Conservation (phyloP, 2,797 vertebrate species). For the Melanogrammus aeglefinus region DNA sequence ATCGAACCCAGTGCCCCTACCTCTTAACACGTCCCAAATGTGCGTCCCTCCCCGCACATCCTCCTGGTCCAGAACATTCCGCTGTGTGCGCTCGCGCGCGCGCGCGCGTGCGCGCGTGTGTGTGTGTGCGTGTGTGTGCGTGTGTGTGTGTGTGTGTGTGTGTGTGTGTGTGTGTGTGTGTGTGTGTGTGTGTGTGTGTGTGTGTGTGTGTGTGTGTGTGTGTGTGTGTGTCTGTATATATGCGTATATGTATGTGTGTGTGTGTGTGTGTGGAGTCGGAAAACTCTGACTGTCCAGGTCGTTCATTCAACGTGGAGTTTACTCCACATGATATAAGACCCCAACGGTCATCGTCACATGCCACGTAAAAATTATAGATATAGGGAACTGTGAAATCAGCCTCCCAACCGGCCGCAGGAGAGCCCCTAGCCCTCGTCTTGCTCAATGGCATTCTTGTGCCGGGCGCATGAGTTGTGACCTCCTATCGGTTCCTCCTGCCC, state of each 20-base stretch:
- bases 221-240: constrained; percentile 11
- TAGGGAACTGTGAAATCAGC: background rate
- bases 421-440: constrained; percentile 8
- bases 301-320: background rate
- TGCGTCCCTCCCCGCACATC: background rate
- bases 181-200: constrained; percentile 11
- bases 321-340: background rate
- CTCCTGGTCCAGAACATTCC: background rate
- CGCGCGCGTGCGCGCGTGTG: no score
- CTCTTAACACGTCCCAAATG: background rate
- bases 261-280: background rate
- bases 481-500: constrained; percentile 31
- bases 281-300: background rate
- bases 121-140: background rate
- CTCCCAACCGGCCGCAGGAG: background rate
- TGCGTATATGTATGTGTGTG: constrained; percentile 8
- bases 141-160: background rate
- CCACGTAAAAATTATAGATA: background rate
- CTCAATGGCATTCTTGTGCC: constrained; percentile 58
- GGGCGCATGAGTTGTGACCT: constrained; percentile 60
- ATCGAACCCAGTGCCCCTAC: background rate
- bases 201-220: constrained; percentile 15
- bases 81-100: background rate
- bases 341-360: background rate
- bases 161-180: background rate